Percentiles rank a stretch among this genome's conserved stretches.
These are phyloP conservation scores for Pomatostomus ruficeps DNA, from an alignment of 2,113 vertebrate species.

Conservation along the genomic window DNA sequence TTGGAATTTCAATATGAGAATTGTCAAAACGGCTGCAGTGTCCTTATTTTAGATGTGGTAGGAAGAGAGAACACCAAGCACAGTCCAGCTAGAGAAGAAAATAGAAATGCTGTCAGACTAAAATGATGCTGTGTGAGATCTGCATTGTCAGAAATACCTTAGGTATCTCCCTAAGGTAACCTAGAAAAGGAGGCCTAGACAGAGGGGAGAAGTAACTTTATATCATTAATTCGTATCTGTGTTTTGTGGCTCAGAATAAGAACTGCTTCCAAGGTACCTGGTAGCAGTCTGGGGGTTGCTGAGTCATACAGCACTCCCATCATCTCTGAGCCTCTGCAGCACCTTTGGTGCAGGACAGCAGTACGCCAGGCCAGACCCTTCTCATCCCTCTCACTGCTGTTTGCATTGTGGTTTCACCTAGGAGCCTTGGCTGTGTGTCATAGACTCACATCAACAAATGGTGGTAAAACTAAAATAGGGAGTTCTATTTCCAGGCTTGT, in stretches of 20 bases:
- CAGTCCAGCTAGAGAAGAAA: background rate
- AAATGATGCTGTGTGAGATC: background rate
- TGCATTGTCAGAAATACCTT: background rate
- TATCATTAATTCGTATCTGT: background rate
- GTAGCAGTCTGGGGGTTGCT: background rate
- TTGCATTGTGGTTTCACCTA: background rate
- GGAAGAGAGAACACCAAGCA: slow-evolving; percentile 3
- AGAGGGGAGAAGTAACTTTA: background rate
- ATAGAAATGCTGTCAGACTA: background rate
- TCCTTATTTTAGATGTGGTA: slow-evolving; percentile 36
- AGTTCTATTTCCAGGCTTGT: background rate
- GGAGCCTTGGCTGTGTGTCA: background rate
- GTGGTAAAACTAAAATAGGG: background rate
- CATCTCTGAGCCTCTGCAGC: background rate
- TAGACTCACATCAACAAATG: background rate
- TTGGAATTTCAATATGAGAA: background rate
- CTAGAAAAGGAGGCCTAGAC: background rate
- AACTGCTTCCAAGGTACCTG: background rate
- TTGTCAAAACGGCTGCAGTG: background rate
- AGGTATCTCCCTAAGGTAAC: background rate
- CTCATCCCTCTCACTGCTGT: background rate
- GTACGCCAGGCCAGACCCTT: background rate
- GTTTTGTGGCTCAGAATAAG: background rate
- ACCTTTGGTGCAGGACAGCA: background rate
- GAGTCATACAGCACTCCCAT: background rate